Percentiles rank a stretch among this genome's conserved stretches.
Evolutionary conservation across 2,113 vertebrate species (phyloP).

Genomic region (Pitta sordida): DNA sequence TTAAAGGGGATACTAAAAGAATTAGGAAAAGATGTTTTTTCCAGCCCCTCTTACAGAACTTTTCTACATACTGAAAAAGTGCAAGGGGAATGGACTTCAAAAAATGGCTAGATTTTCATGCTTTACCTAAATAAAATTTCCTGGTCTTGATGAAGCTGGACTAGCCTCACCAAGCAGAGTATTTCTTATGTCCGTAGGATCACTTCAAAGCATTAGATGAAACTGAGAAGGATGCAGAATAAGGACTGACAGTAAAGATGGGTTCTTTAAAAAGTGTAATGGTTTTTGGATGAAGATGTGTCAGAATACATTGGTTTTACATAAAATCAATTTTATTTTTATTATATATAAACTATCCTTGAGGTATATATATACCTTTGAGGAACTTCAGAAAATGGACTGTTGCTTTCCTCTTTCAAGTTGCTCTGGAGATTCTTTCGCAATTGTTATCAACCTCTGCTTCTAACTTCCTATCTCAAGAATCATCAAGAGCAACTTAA

Average conservation of each 20-base stretch:
- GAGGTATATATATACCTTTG: not conserved
- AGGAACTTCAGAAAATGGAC: not conserved
- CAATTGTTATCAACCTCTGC: not conserved
- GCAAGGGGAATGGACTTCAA: not conserved
- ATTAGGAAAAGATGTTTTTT: not conserved
- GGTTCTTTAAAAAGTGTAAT: not conserved
- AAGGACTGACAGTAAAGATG: not conserved
- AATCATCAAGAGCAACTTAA: not conserved
- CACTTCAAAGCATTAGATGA: not conserved
- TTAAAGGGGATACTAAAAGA: not conserved
- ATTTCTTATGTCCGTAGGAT: not conserved
- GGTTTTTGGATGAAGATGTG: not conserved
- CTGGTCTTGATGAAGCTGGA: not conserved
- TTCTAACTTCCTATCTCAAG: not conserved
- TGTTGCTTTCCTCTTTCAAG: not conserved
- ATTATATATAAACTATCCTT: not conserved
- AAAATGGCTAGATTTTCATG: not conserved
- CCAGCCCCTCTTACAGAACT: not conserved
- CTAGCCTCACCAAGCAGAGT: not conserved
- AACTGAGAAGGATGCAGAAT: not conserved
- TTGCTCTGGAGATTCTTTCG: not conserved
- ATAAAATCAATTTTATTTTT: not conserved
- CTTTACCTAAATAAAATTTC: not conserved
- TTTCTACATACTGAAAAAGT: not conserved
- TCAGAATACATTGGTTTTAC: not conserved